Conservation (phyloP, 2,888 invertebrate genomes). For the Nephrotoma guestfalica region DNA sequence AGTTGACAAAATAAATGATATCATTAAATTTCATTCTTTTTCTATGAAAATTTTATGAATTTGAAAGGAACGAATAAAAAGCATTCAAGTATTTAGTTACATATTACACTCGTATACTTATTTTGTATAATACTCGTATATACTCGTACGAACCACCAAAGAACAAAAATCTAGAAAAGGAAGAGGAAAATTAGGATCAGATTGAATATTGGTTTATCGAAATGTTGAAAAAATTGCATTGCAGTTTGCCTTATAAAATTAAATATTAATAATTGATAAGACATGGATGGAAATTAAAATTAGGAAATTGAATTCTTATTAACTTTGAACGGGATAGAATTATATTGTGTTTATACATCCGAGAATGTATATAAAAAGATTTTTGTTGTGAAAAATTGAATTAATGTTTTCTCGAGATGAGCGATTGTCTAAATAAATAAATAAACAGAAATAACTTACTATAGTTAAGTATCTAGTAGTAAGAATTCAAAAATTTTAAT, state of each 20-base stretch:
- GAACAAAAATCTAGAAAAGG: background rate
- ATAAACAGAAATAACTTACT: too few species aligned
- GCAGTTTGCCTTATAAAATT: background rate
- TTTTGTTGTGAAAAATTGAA: background rate
- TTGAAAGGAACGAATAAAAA: background rate
- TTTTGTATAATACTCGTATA: too few species aligned
- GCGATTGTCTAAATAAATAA: too few species aligned
- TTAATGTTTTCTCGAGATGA: background rate
- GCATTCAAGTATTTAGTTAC: background rate
- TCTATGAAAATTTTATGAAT: background rate
- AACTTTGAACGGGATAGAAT: background rate
- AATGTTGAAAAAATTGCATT: background rate
- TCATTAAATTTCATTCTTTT: background rate
- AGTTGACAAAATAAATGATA: background rate
- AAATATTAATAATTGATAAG: background rate
- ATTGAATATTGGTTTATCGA: background rate
- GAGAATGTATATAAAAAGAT: background rate
- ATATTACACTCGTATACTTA: background rate
- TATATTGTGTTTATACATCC: background rate
- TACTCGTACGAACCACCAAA: background rate
- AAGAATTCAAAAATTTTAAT: too few species aligned
- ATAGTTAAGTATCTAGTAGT: too few species aligned
- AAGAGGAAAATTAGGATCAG: background rate
- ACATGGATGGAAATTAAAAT: background rate
- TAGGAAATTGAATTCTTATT: background rate